Base-by-base conservation (phyloP, 1,140 invertebrate genomes). In the Anastrepha obliqua region DNA sequence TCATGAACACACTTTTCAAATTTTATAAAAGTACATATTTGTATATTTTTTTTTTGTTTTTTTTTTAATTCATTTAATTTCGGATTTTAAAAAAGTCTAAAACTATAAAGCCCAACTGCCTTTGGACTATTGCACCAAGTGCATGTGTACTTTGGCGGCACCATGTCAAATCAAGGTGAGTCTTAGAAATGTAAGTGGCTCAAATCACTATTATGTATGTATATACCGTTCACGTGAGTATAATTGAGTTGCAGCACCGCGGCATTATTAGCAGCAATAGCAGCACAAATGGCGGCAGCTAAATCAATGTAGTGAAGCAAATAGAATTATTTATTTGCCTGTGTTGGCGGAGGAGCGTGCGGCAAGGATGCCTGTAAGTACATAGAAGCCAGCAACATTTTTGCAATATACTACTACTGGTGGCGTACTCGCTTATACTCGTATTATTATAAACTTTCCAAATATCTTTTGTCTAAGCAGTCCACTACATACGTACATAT, bases 291-390 rank as follows among this genome's bases (percentile, higher is more conserved):
- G 55, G 74, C 74, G 44, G 17, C 7, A 81, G 47, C 3, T 11
- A 81, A 55, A n/a, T 42, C 20, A 67, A 39, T 44, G 44, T 74
- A 81, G 29, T 29, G 15, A 47, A 81, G n/a, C 7, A 81, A 55
- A 55, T 81, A 47, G 51, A 55, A 81, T 74, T 47, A 74, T 67
- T 17, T 62, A 17, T 62, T 29, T 17, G 15, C 60, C n/a, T 9
- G 20, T 58, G 74, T 55, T 55, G 51, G n/a, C 6, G 6, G 47
- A 17, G 62, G 64, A 87, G 29, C 60, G 60, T 87, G 86, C 86
- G 86, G 86, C 86, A 87, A 47, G 64, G 9, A 87, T 70, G 86
- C 86, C 86, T 70, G 86, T 87, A 87, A 87, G 86, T 87, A 87
- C 58, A 87, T 87, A 64, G 67, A 44, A 47, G 67, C 42, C 62